Percentiles rank a stretch among this genome's conserved stretches.
These are phyloP conservation scores for Catocala sponsa DNA, from an alignment of 2,888 invertebrate species.

Conservation along the genomic window DNA sequence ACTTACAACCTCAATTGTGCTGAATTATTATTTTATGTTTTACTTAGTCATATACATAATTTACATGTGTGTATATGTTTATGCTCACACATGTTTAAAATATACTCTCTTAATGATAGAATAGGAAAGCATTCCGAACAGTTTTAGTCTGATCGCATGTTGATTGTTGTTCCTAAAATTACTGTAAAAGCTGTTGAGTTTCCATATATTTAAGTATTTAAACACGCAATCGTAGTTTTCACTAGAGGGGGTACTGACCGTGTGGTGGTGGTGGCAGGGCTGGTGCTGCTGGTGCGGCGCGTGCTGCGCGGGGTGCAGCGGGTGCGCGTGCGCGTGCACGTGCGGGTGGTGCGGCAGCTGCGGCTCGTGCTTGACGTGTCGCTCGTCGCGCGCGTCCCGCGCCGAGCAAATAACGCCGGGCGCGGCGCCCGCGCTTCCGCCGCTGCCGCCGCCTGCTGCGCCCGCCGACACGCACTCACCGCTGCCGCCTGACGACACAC, in stretches of 20 bases:
- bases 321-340: constrained; percentile 59
- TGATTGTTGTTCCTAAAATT: too few relatives aligned
- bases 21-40: too few relatives aligned
- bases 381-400: constrained; percentile 76
- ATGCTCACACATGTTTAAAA: too few relatives aligned
- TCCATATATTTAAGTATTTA: too few relatives aligned
- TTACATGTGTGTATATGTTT: too few relatives aligned
- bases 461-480: constrained; percentile 35
- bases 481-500: constrained; percentile 30
- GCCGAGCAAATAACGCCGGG: constrained; percentile 74
- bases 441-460: neutral
- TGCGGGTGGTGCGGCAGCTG: constrained; percentile 43
- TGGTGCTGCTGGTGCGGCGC: constrained; percentile 65
- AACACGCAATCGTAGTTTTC: constrained; percentile 1
- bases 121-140: too few relatives aligned
- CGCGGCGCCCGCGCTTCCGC: constrained; percentile 38
- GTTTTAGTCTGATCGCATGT: too few relatives aligned
- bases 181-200: too few relatives aligned
- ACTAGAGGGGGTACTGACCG: constrained; percentile 28
- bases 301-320: constrained; percentile 63
- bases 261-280: constrained; percentile 45
- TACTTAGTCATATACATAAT: too few relatives aligned
- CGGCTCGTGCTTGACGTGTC: constrained; percentile 83
- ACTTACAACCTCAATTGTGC: too few relatives aligned
- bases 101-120: too few relatives aligned